phyloP scores from a whole-genome alignment of 2,888 invertebrate species.

The Sisyra nigra region DNA sequence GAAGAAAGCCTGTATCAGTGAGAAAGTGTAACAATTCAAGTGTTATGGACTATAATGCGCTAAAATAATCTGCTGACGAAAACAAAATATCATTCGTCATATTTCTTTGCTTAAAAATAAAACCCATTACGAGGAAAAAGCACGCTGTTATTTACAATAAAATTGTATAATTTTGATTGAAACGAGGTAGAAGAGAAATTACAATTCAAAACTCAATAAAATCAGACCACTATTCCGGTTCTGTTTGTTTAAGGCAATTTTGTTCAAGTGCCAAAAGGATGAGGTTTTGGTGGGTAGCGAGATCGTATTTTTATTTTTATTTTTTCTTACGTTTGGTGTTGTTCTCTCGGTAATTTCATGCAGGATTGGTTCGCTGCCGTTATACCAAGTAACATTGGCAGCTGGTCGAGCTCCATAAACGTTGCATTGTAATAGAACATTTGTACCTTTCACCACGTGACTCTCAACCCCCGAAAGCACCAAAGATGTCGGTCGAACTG shows the following conservation, averaged over 20 bases:
- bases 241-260: background rate
- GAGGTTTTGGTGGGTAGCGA: background rate
- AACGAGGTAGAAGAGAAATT: too few relatives aligned
- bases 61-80: too few relatives aligned
- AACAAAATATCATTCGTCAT: too few relatives aligned
- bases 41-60: too few relatives aligned
- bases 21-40: too few relatives aligned
- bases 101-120: too few relatives aligned
- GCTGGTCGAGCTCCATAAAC: constrained; percentile 71
- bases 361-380: constrained; percentile 38
- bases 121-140: too few relatives aligned
- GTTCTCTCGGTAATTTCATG: constrained; percentile 1
- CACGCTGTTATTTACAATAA: too few relatives aligned
- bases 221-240: too few relatives aligned
- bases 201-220: too few relatives aligned
- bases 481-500: constrained; percentile 71
- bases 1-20: too few relatives aligned
- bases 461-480: constrained; percentile 58
- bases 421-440: constrained; percentile 60
- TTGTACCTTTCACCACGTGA: constrained; percentile 65
- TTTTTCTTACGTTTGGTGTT: constrained; percentile 4
- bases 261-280: background rate
- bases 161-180: too few relatives aligned
- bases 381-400: constrained; percentile 73
- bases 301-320: background rate